Conservation (phyloP, 2,888 invertebrate genomes). For the Cantharis flavilabris region DNA sequence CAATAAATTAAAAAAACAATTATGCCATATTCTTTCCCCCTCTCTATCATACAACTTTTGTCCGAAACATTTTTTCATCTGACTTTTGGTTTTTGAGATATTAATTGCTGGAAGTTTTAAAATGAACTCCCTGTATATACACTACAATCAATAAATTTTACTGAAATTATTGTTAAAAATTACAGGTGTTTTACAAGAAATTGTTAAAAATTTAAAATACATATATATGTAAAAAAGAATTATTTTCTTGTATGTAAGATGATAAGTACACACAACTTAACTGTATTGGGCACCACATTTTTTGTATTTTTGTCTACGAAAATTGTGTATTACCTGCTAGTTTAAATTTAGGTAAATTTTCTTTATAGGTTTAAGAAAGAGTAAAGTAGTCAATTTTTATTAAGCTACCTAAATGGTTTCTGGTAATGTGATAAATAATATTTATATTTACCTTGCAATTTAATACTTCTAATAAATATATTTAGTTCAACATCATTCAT, state of each 20-base stretch:
- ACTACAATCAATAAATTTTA: not conserved
- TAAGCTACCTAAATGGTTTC: not conserved
- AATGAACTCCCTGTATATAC: no score
- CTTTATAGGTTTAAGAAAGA: not conserved
- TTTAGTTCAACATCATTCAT: not conserved
- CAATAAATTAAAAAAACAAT: no score
- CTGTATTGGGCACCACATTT: not conserved
- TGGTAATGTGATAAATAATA: not conserved
- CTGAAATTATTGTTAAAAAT: not conserved
- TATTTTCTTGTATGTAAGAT: not conserved
- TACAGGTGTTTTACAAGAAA: not conserved
- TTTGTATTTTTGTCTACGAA: not conserved
- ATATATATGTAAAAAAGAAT: not conserved
- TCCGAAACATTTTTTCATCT: no score
- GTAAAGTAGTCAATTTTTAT: not conserved
- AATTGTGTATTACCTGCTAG: not conserved
- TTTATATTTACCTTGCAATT: not conserved
- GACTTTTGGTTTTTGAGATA: no score
- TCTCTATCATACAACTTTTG: no score
- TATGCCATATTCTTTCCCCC: no score
- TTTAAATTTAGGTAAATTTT: not conserved
- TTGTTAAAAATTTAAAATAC: not conserved
- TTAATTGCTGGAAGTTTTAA: no score
- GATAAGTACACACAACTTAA: not conserved
- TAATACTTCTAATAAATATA: not conserved